Conservation (phyloP, 1,140 invertebrate species). For the Pogonognathellus flavescens region DNA sequence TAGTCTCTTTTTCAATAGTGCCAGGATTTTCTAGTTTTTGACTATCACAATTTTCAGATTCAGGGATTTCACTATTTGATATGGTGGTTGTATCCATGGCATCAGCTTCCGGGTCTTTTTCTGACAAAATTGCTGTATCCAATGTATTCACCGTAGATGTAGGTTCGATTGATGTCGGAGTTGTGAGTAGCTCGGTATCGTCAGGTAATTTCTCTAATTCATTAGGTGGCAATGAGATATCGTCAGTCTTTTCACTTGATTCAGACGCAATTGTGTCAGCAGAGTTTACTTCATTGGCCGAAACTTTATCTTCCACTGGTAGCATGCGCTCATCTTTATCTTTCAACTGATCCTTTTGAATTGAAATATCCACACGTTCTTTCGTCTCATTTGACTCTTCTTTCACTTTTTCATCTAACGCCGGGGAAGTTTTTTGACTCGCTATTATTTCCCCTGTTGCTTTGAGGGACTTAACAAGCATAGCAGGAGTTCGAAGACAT, state of each 20-base stretch:
- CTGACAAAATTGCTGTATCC: too few species aligned
- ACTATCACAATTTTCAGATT: too few species aligned
- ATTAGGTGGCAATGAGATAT: neutral
- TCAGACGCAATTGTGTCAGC: neutral
- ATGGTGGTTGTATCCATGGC: too few species aligned
- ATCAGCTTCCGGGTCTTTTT: too few species aligned
- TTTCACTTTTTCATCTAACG: neutral
- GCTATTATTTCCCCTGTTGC: neutral
- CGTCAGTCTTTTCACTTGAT: constrained; percentile 8
- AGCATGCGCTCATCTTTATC: neutral
- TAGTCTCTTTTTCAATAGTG: too few species aligned
- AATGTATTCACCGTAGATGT: too few species aligned
- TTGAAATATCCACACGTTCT: neutral
- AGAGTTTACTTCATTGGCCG: neutral
- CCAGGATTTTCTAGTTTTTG: neutral
- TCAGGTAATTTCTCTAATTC: too few species aligned
- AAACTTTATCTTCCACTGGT: neutral
- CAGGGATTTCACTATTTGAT: too few species aligned
- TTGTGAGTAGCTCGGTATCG: too few species aligned
- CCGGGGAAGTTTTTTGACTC: neutral
- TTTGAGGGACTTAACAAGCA: constrained; percentile 40
- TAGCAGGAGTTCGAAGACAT: constrained; percentile 50
- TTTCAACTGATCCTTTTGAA: neutral
- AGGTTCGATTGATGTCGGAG: too few species aligned
- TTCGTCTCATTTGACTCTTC: neutral